Conservation (phyloP, 2,888 invertebrate species). For the Leucophenga maculata region DNA sequence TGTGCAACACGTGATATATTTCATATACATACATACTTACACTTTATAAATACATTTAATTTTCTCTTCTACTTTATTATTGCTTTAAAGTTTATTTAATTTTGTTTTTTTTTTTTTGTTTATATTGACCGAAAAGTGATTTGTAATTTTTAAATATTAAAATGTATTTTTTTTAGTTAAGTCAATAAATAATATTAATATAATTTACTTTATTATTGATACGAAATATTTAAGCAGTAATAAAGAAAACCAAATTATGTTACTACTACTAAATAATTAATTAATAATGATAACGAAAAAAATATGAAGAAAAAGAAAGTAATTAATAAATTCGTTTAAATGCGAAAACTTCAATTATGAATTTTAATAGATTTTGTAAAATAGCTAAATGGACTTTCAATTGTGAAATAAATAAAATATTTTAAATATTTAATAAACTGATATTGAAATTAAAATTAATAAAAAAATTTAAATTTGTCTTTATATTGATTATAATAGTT, state of each 20-base stretch:
- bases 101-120: neutral
- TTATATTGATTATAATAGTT: neutral
- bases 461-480: constrained; percentile 35
- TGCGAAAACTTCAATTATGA: constrained; percentile 56
- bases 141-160: constrained; percentile 19
- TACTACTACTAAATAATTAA: constrained; percentile 44
- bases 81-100: neutral
- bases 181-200: neutral
- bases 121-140: constrained; percentile 10
- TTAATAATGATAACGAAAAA: neutral
- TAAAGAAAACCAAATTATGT: constrained; percentile 42
- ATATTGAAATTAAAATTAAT: constrained; percentile 30
- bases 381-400: constrained; percentile 40
- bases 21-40: constrained; percentile 40
- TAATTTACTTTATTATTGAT: constrained; percentile 40
- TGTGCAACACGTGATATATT: constrained; percentile 18
- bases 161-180: constrained; percentile 8
- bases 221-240: constrained; percentile 57
- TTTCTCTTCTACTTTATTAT: no score
- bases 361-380: constrained; percentile 57
- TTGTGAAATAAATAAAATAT: constrained; percentile 22
- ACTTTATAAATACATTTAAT: neutral
- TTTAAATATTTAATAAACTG: constrained; percentile 15
- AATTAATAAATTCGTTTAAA: neutral
- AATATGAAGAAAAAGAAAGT: neutral